Evolutionary conservation across 2,113 vertebrate species (phyloP).

Genomic region (Aythya baeri): DNA sequence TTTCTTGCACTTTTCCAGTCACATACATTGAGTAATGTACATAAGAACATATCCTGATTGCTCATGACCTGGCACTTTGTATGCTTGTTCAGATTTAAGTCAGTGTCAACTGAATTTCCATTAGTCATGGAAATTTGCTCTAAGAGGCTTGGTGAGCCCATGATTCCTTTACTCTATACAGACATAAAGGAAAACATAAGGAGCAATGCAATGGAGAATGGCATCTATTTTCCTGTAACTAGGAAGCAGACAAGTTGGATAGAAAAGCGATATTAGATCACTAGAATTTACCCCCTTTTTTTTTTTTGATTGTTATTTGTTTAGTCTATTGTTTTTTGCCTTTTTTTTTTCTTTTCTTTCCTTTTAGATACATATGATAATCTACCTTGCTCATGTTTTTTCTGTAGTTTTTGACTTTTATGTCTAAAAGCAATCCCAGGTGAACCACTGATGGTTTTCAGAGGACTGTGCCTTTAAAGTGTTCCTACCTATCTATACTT

Average conservation of each 20-base stretch:
- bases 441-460: neutral
- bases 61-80: neutral
- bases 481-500: neutral
- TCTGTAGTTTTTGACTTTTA: neutral
- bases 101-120: neutral
- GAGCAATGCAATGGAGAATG: neutral
- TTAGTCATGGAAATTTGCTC: neutral
- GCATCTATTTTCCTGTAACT: neutral
- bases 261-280: neutral
- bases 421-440: neutral
- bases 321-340: neutral
- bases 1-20: neutral
- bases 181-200: neutral
- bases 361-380: neutral
- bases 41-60: neutral
- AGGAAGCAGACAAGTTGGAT: neutral
- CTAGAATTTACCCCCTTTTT: neutral
- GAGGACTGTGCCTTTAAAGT: neutral
- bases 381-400: neutral
- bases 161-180: neutral
- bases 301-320: neutral
- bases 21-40: neutral
- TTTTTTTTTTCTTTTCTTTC: neutral
- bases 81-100: neutral
- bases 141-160: neutral